These are phyloP conservation scores for Lasioglossum pauxillum DNA, from an alignment of 2,888 invertebrate genomes.

Conservation along the genomic window DNA sequence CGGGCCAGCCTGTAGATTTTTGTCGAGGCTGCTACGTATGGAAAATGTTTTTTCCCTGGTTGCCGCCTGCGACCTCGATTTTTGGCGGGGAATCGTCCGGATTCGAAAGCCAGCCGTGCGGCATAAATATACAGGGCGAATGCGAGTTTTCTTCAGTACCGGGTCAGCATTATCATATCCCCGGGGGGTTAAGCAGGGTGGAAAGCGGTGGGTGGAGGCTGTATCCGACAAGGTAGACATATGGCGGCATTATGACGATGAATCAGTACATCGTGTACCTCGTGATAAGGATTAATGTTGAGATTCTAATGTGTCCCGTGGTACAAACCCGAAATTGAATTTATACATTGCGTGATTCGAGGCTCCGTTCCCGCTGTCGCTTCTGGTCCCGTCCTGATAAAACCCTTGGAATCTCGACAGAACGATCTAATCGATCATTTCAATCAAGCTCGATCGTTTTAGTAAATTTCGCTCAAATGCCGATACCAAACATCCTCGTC, in stretches of 20 bases:
- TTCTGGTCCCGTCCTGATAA: neutral
- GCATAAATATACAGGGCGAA: conserved; percentile 53
- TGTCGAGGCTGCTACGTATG: neutral
- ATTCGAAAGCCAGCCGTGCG: conserved; percentile 38
- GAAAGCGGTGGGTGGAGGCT: conserved; percentile 50
- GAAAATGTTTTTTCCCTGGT: neutral
- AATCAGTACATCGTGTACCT: conserved; percentile 61
- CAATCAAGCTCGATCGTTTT: neutral
- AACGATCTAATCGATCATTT: neutral
- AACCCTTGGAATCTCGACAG: neutral
- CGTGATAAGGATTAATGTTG: conserved; percentile 62
- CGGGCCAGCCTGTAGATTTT: neutral
- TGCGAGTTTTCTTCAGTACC: conserved; percentile 47
- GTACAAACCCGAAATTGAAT: conserved; percentile 25
- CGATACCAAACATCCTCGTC: neutral
- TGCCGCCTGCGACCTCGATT: conserved; percentile 18
- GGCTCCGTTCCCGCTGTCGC: neutral
- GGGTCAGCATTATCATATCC: conserved; percentile 63
- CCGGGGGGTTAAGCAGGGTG: conserved; percentile 59
- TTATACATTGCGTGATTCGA: conserved; percentile 29
- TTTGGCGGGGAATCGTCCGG: neutral
- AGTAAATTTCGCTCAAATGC: neutral
- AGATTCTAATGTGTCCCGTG: conserved; percentile 36
- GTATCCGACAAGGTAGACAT: conserved; percentile 64
- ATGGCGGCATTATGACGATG: conserved; percentile 68